Percentiles rank a stretch among this genome's conserved stretches.
phyloP scores from a whole-genome alignment of 2,888 invertebrate species.

The Synanthedon myopaeformis region DNA sequence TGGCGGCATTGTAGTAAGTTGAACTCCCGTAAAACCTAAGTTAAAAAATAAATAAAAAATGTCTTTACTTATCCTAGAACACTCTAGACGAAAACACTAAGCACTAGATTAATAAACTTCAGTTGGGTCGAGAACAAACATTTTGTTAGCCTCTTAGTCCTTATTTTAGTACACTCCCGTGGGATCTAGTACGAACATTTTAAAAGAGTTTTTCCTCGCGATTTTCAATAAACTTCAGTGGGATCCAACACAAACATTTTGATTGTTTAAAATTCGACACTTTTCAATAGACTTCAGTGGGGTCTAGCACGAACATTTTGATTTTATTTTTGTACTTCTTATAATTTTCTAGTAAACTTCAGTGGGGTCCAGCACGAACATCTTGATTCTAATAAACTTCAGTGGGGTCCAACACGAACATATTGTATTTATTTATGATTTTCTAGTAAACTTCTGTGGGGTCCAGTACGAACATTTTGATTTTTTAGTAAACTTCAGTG shows the following conservation, averaged over 20 bases:
- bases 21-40: too few relatives aligned
- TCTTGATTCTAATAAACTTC: conserved; percentile 19
- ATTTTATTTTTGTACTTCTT: conserved; percentile 6
- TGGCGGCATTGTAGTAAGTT: conserved; percentile 6
- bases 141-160: conserved; percentile 15
- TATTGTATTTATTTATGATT: too few relatives aligned
- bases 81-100: too few relatives aligned
- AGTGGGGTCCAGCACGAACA: conserved; percentile 50
- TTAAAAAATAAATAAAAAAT: too few relatives aligned
- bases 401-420: conserved; percentile 20
- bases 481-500: conserved; percentile 8
- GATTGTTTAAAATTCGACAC: conserved; percentile 20
- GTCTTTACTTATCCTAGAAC: too few relatives aligned
- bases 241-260: conserved; percentile 40
- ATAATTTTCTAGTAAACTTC: conserved; percentile 33
- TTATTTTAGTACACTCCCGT: conserved; percentile 25
- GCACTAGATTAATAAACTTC: conserved; percentile 33
- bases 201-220: conserved; percentile 9
- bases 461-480: conserved; percentile 52
- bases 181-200: conserved; percentile 24
- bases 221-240: conserved; percentile 32
- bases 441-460: conserved; percentile 12
- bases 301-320: conserved; percentile 56
- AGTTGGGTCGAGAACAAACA: conserved; percentile 49
- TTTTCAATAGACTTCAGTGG: conserved; percentile 57